A percentile compares a stretch with the other conserved stretches of the same genome.
Conservation (phyloP, 2,113 vertebrate species). For the human region GRCh38 chr13:77537501-77538000, state of each 20-base stretch:
- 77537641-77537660: background rate
- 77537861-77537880: background rate
- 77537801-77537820: background rate
- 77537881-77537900: background rate
- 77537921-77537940: background rate
- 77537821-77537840: background rate
- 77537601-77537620: background rate
- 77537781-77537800: background rate
- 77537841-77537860: background rate
- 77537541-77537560: background rate
- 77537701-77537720: background rate
- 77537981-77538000: background rate
- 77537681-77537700: background rate
- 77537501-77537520: background rate
- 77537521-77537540: conserved; percentile 8
- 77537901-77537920: background rate
- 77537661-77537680: background rate
- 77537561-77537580: background rate
- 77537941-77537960: background rate
- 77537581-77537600: background rate
- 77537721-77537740: background rate
- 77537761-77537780: conserved; percentile 38
- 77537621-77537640: background rate
- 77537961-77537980: background rate
- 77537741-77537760: background rate